A percentile compares a stretch with the other conserved stretches of the same genome.
These are phyloP conservation scores for Pentalonia nigronervosa DNA, from an alignment of 1,140 invertebrate genomes.

Conservation along the genomic window DNA sequence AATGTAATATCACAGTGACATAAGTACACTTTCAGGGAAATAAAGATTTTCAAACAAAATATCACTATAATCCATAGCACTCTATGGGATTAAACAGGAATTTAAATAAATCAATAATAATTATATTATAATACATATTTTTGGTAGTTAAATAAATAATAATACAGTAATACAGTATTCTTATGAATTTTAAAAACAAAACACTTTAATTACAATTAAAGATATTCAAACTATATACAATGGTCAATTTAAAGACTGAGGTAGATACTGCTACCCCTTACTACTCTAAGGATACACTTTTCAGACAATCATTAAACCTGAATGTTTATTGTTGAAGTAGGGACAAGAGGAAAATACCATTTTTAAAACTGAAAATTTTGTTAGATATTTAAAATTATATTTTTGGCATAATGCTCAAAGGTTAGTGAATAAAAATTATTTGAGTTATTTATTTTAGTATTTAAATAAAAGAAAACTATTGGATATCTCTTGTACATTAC, in stretches of 20 bases:
- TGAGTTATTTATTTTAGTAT: conserved; percentile 10
- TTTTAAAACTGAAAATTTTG: neutral
- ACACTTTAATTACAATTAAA: neutral
- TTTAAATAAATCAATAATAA: neutral
- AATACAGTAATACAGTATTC: neutral
- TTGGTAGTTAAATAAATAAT: conserved; percentile 17
- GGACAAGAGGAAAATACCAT: conserved; percentile 1
- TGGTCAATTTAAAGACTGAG: conserved; percentile 4
- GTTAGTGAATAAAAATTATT: neutral
- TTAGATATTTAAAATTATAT: conserved; percentile 41
- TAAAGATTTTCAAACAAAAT: neutral
- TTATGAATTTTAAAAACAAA: conserved; percentile 20
- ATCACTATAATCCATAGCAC: neutral
- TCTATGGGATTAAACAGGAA: neutral
- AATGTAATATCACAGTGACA: neutral
- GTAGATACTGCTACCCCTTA: neutral
- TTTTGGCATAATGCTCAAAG: conserved; percentile 12
- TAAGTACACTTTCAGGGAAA: neutral
- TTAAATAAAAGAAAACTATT: neutral
- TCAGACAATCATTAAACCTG: neutral
- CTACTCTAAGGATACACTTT: neutral
- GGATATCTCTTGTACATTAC: neutral
- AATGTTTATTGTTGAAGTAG: neutral
- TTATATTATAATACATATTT: neutral
- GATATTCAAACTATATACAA: neutral